phyloP scores from a whole-genome alignment of 1,140 invertebrate species.

The Trichonephila clavipes region DNA sequence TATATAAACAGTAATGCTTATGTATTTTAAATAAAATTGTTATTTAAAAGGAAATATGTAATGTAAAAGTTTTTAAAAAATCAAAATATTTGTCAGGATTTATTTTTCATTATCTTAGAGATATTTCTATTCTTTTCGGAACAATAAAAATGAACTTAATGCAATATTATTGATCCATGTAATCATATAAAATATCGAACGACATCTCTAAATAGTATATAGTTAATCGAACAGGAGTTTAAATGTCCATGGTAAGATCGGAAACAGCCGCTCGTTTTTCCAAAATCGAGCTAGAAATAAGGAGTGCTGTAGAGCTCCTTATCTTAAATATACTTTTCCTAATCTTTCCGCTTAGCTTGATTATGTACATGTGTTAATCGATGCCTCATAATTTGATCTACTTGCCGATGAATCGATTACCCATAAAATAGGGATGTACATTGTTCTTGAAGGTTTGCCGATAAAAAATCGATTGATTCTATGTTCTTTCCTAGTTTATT shows the following conservation, averaged over 20 bases:
- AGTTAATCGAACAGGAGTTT: background rate
- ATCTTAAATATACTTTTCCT: constrained; percentile 48
- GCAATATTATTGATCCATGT: background rate
- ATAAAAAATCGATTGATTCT: constrained; percentile 73
- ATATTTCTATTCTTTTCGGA: no score
- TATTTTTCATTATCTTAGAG: no score
- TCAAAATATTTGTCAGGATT: no score
- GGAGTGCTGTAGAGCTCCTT: background rate
- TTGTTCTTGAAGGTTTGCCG: constrained; percentile 57
- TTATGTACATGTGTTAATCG: constrained; percentile 57
- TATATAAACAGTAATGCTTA: no score
- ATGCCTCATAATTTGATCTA: constrained; percentile 68
- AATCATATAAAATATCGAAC: background rate
- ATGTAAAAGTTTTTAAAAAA: no score
- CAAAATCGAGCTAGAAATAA: constrained; percentile 10
- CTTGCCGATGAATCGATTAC: constrained; percentile 67
- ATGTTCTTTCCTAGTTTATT: constrained; percentile 17
- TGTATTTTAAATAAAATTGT: no score
- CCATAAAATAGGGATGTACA: constrained; percentile 56
- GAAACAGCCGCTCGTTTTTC: background rate
- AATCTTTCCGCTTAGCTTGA: constrained; percentile 55
- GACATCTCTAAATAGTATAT: background rate
- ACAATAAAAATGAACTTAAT: no score
- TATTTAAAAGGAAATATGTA: no score
- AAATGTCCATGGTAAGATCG: background rate